Percentiles rank a stretch among this genome's conserved stretches.
Evolutionary conservation across 2,888 invertebrate species (phyloP).

Genomic region (Acrocyrtus sp.): DNA sequence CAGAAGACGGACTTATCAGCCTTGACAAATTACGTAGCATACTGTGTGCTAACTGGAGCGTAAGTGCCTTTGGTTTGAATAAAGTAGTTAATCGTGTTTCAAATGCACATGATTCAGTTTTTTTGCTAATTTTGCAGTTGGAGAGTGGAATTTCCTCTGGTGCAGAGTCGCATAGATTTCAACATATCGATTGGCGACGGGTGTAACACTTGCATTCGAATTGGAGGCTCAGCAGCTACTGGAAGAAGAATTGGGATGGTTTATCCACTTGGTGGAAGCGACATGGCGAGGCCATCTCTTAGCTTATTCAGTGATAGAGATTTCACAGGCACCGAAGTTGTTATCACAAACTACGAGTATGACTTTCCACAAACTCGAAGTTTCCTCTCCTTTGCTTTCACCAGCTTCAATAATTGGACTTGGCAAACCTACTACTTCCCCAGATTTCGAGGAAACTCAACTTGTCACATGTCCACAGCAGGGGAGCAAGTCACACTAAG

Average conservation of each 20-base stretch:
- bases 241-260: not conserved
- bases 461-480: not conserved
- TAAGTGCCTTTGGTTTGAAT: constrained; percentile 12
- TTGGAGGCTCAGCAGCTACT: not conserved
- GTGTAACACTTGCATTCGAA: constrained; percentile 1
- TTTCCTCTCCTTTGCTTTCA: constrained; percentile 25
- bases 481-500: constrained; percentile 14
- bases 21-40: not conserved
- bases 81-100: not conserved
- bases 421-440: constrained; percentile 25
- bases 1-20: not conserved
- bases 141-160: constrained; percentile 14
- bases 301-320: not conserved
- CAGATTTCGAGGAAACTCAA: constrained; percentile 11
- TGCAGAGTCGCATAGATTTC: not conserved
- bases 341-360: not conserved
- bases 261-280: constrained; percentile 4
- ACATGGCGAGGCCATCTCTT: constrained; percentile 10
- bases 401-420: constrained; percentile 43
- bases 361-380: constrained; percentile 11
- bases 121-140: constrained; percentile 11
- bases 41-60: constrained; percentile 29
- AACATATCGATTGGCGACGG: constrained; percentile 22
- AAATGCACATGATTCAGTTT: not conserved
- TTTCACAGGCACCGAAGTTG: constrained; percentile 11